phyloP scores from a whole-genome alignment of 1,140 invertebrate species.

The Drosophila funebris region DNA sequence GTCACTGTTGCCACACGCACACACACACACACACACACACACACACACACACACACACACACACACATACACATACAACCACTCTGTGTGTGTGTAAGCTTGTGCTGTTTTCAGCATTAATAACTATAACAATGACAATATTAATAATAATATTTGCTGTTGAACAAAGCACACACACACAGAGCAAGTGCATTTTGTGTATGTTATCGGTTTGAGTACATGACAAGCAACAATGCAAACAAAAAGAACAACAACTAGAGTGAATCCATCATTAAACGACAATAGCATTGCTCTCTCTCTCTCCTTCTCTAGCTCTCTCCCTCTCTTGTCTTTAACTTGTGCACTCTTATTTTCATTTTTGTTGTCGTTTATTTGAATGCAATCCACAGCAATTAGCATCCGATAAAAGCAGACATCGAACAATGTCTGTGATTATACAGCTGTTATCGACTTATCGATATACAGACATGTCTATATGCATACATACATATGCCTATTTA shows the following conservation, averaged over 20 bases:
- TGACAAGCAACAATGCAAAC: conserved; percentile 59
- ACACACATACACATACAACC: not conserved
- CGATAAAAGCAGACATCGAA: conserved; percentile 12
- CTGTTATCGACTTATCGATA: conserved; percentile 26
- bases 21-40: not conserved
- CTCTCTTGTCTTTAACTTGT: conserved; percentile 21
- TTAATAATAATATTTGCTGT: conserved; percentile 67
- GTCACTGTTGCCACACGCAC: conserved; percentile 21
- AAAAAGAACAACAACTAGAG: conserved; percentile 70
- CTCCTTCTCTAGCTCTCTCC: not conserved
- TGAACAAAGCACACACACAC: conserved; percentile 67
- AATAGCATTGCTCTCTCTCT: conserved; percentile 8
- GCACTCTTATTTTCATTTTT: conserved; percentile 22
- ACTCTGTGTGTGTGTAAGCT: conserved; percentile 9
- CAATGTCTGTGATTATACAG: not conserved
- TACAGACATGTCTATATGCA: not conserved
- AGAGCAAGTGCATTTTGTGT: conserved; percentile 34
- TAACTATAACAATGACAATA: conserved; percentile 69
- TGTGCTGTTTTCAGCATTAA: conserved; percentile 56
- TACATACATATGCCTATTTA: not conserved
- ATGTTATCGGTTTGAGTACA: conserved; percentile 45
- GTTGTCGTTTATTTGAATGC: conserved; percentile 22
- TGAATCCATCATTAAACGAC: conserved; percentile 67
- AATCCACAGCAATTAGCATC: conserved; percentile 24
- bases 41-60: not conserved